Conservation (phyloP, 2,888 invertebrate genomes). For the Notodonta ziczac region DNA sequence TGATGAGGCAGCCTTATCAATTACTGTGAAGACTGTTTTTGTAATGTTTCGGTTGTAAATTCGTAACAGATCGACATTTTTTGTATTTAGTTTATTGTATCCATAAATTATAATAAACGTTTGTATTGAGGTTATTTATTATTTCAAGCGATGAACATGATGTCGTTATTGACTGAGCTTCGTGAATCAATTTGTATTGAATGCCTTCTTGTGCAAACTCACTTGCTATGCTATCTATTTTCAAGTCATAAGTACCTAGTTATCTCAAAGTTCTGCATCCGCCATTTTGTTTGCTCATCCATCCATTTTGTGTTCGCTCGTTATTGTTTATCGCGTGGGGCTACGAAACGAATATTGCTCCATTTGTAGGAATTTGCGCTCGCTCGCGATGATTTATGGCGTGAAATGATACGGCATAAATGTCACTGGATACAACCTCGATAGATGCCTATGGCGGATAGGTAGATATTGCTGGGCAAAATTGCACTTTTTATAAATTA, state of each 20-base stretch:
- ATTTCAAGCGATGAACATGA: not conserved
- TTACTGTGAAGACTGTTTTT: constrained; percentile 22
- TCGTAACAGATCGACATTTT: constrained; percentile 1
- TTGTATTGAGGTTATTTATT: not conserved
- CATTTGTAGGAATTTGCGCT: constrained; percentile 40
- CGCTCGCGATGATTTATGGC: constrained; percentile 48
- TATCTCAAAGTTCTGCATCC: not conserved
- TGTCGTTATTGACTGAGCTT: too few species aligned
- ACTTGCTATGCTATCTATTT: too few species aligned
- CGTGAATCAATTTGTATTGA: too few species aligned
- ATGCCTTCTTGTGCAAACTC: too few species aligned
- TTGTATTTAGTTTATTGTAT: constrained; percentile 21
- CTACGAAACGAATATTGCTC: constrained; percentile 44
- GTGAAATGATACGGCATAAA: constrained; percentile 39
- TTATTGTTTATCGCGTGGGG: constrained; percentile 45
- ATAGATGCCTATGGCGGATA: too few species aligned
- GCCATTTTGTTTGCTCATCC: constrained; percentile 15
- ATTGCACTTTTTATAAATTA: too few species aligned
- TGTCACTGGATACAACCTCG: constrained; percentile 8
- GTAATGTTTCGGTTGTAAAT: constrained; percentile 13
- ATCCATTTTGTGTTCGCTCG: constrained; percentile 40
- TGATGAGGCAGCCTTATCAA: not conserved
- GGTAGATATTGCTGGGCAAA: too few species aligned
- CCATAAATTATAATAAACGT: constrained; percentile 27
- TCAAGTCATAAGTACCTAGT: too few species aligned